Conservation (phyloP, 2,113 vertebrate genomes). For the Felis catus region DNA sequence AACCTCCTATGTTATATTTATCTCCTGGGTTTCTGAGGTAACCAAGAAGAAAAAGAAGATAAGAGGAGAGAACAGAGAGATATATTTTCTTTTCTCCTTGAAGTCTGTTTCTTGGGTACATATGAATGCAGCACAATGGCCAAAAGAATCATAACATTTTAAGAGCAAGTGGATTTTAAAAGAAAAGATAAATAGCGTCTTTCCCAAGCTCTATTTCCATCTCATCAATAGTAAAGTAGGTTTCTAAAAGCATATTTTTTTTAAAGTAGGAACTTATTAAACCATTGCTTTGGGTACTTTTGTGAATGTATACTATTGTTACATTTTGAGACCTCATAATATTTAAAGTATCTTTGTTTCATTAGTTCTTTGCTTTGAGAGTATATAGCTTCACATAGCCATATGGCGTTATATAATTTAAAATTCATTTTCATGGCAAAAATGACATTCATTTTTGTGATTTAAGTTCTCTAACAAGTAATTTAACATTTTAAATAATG, state of each 20-base stretch:
- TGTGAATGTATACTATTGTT: background rate
- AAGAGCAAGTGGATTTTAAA: conserved; percentile 33
- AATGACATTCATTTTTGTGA: background rate
- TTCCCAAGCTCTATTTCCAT: background rate
- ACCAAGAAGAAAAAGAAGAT: conserved; percentile 38
- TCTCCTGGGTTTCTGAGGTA: conserved; percentile 54
- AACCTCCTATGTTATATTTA: conserved; percentile 64
- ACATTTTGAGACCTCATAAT: background rate
- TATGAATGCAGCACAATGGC: conserved; percentile 25
- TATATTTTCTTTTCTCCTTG: conserved; percentile 50
- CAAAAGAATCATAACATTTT: conserved; percentile 38
- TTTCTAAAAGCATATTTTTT: background rate
- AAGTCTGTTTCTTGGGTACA: conserved; percentile 50
- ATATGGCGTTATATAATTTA: background rate
- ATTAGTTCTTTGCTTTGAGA: background rate
- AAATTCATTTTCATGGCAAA: background rate
- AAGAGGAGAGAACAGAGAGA: conserved; percentile 56
- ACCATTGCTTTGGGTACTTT: background rate
- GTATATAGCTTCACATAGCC: background rate
- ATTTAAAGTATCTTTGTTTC: background rate
- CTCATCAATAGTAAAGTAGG: background rate
- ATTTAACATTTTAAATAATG: background rate
- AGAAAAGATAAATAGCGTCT: conserved; percentile 10
- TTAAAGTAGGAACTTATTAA: conserved; percentile 8
- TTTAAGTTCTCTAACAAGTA: background rate